Conservation (phyloP, 2,113 vertebrate genomes). For the Oxyruncus cristatus region DNA sequence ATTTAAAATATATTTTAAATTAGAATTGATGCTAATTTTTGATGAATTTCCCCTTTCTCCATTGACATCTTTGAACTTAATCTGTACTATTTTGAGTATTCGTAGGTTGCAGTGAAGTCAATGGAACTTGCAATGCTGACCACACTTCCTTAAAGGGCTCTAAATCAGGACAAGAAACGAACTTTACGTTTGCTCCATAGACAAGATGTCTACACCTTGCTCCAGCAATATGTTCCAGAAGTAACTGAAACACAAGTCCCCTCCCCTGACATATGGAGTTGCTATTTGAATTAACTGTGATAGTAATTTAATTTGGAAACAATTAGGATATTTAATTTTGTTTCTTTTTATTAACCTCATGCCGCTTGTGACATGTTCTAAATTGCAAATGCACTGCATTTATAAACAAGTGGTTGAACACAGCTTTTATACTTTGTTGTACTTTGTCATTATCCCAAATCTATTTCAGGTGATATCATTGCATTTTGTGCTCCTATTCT, state of each 20-base stretch:
- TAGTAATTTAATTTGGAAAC: neutral
- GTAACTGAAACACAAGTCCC: neutral
- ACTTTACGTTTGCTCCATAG: neutral
- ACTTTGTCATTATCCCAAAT: neutral
- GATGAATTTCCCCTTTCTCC: accelerated
- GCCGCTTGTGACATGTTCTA: neutral
- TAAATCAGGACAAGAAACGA: neutral
- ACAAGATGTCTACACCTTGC: neutral
- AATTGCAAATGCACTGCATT: neutral
- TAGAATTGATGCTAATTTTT: neutral
- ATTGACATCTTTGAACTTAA: neutral
- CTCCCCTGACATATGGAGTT: neutral
- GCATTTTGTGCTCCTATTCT: neutral
- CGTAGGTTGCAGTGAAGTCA: neutral
- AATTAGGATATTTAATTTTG: neutral
- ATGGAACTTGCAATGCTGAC: neutral
- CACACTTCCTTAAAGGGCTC: neutral
- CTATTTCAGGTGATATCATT: neutral
- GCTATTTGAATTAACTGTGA: neutral
- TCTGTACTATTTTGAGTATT: neutral
- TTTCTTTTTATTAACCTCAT: neutral
- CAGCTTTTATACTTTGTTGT: neutral
- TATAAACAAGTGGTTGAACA: neutral
- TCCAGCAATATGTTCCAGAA: neutral
- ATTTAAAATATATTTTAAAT: neutral